Evolutionary conservation across 2,113 vertebrate genomes (phyloP), one percentile per base, ranked within the genome.

Genomic region (Trogon surrucura): DNA sequence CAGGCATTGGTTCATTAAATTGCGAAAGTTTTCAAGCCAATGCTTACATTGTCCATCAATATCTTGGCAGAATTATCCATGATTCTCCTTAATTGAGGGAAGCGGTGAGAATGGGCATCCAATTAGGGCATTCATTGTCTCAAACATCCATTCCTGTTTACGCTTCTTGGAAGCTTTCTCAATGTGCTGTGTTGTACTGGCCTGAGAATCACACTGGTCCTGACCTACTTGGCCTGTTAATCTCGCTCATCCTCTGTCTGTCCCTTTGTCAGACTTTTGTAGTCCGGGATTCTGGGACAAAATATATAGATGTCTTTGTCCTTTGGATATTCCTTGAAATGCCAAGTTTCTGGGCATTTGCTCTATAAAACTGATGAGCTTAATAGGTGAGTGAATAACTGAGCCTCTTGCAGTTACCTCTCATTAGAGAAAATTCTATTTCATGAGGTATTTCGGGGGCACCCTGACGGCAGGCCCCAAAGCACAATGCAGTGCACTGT

Each of bases 111-210:
- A 96, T 96, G 94, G 89, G 41, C 95, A 89, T 94, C 96, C 96
- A 96, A 96, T 97, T 97, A 97, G 93, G 89, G 65, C 95, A 95
- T 95, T 93, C 91, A 96, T 97, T 97, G 94, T 96, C 94, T 95
- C 93, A 95, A 96, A 92, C 93, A 85, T 96, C 93, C 95, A 95
- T 95, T 96, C 58, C 93, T 95, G 89, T 96, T 97, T 97, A 95
- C 50, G 89, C 96, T 95, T 97, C 93, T 93, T 95, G 91, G 91
- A 96, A 91, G 93, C 96, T 95, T 97, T 94, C 94, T 97, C 95
- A 97, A 91, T 95, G 91, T 97, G 80, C 91, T 91, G 95, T 94
- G 96, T 97, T 97, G 96, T 97, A 72, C 91, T 96, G 91, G 83
- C 92, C 95, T 97, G 96, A 96, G 95, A 97, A 97, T 94, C 77